These are phyloP conservation scores for Lysandra coridon DNA, from an alignment of 2,888 invertebrate genomes.

Conservation along the genomic window DNA sequence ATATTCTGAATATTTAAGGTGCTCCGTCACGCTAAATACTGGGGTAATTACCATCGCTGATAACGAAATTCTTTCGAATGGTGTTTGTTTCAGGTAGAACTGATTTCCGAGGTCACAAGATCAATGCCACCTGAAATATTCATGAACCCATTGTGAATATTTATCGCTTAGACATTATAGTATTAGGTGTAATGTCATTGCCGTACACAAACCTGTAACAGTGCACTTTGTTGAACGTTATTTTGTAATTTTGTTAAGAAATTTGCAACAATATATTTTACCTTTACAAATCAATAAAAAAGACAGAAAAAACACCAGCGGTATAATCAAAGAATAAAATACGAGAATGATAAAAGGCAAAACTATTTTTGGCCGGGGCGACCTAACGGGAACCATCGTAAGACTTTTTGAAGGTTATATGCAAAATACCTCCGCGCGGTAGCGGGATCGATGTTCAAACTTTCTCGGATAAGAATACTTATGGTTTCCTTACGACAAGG, in stretches of 20 bases:
- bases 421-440: constrained; percentile 23
- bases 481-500: constrained; percentile 31
- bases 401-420: constrained; percentile 28
- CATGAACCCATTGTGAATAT: constrained; percentile 5
- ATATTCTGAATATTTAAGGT: constrained; percentile 37
- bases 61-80: neutral
- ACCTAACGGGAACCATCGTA: constrained; percentile 29
- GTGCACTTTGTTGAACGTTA: neutral
- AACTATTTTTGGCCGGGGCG: constrained; percentile 16
- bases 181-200: neutral
- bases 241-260: neutral
- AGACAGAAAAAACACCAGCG: neutral
- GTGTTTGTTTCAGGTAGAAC: neutral
- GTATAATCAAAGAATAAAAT: neutral
- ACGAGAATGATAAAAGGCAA: neutral
- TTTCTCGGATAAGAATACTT: constrained; percentile 25
- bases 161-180: neutral
- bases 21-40: neutral
- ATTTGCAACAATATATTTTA: neutral
- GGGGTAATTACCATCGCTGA: constrained; percentile 3
- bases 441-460: constrained; percentile 24
- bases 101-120: constrained; percentile 5
- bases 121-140: constrained; percentile 21
- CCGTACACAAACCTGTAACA: neutral
- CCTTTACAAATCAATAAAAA: neutral